phyloP scores from a whole-genome alignment of 2,888 invertebrate species.

The Agrotis segetum region DNA sequence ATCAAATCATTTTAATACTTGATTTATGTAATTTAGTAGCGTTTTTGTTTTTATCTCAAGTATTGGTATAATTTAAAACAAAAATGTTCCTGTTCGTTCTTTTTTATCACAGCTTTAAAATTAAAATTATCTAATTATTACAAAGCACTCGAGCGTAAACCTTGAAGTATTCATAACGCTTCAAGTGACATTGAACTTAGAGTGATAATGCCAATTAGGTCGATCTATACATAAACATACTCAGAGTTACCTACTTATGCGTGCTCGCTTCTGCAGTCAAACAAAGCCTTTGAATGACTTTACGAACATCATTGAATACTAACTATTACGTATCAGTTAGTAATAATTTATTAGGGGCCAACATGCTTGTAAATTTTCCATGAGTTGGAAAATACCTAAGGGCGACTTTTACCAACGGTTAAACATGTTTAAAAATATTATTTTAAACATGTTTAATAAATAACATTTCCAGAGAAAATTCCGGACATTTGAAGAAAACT shows the following conservation, averaged over 20 bases:
- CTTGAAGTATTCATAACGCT: neutral
- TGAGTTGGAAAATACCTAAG: no score
- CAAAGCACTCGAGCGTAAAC: no score
- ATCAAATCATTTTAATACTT: no score
- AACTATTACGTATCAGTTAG: neutral
- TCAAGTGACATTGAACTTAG: neutral
- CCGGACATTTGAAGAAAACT: no score
- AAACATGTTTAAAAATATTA: no score
- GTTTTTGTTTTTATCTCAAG: no score
- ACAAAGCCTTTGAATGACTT: conserved; percentile 3
- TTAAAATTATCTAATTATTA: neutral
- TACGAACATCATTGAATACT: conserved; percentile 5
- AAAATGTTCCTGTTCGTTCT: no score
- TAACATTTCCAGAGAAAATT: no score
- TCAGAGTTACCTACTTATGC: conserved; percentile 3
- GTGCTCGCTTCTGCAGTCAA: conserved; percentile 1
- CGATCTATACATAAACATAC: neutral
- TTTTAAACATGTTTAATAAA: no score
- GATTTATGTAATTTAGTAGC: no score
- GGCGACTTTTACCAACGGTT: no score
- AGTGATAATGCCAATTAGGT: neutral
- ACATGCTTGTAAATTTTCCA: neutral
- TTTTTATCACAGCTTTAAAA: neutral
- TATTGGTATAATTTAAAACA: no score
- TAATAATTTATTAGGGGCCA: neutral